Evolutionary conservation across 1,140 invertebrate species (phyloP).

Genomic region (Dendroctonus valens): DNA sequence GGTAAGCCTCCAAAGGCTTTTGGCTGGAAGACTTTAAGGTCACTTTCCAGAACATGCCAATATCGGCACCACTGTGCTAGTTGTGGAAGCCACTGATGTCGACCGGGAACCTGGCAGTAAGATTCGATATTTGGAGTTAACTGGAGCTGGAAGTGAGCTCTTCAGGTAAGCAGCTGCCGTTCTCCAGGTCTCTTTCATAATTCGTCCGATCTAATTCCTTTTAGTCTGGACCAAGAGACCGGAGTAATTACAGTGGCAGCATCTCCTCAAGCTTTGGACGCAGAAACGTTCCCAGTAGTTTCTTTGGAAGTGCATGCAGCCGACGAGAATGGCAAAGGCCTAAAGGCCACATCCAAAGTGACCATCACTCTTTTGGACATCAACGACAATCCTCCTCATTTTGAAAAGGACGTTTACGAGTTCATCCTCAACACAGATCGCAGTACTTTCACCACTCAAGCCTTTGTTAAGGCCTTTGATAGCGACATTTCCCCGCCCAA

Average conservation of each 20-base stretch:
- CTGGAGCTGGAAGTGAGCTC: slow-evolving; percentile 35
- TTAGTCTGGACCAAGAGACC: slow-evolving; percentile 73
- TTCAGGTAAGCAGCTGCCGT: slow-evolving; percentile 10
- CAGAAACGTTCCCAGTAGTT: slow-evolving; percentile 74
- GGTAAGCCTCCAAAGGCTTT: background rate
- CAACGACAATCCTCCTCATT: slow-evolving; percentile 84
- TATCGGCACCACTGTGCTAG: slow-evolving; percentile 61
- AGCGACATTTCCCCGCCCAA: slow-evolving; percentile 82
- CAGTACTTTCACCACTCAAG: slow-evolving; percentile 68
- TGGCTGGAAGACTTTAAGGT: background rate
- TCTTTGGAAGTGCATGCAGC: slow-evolving; percentile 79
- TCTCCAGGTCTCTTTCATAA: background rate
- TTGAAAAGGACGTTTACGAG: slow-evolving; percentile 77
- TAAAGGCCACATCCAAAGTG: slow-evolving; percentile 68
- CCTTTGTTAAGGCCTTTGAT: slow-evolving; percentile 76
- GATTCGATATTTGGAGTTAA: slow-evolving; percentile 67
- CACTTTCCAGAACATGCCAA: slow-evolving; percentile 26
- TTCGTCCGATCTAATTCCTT: slow-evolving; percentile 37
- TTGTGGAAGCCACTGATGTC: slow-evolving; percentile 73
- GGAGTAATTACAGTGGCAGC: slow-evolving; percentile 77
- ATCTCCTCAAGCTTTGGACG: slow-evolving; percentile 72
- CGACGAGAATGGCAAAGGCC: slow-evolving; percentile 79
- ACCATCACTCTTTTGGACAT: slow-evolving; percentile 77
- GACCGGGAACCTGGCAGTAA: slow-evolving; percentile 71
- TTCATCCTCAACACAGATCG: slow-evolving; percentile 74